Base-by-base conservation (phyloP, 1,140 invertebrate species). In the Artemia franciscana region DNA sequence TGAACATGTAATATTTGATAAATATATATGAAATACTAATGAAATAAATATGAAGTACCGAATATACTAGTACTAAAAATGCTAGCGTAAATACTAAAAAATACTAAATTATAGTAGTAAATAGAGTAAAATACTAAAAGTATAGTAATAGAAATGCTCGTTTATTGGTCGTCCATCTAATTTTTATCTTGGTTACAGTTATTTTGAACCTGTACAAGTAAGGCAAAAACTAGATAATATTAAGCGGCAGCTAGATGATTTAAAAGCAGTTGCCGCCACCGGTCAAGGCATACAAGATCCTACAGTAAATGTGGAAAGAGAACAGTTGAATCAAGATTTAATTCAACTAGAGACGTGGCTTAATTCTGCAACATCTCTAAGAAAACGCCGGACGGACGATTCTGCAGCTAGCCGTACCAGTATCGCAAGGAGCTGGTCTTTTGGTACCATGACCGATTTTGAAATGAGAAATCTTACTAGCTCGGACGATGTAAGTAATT, bases 241-340 rank as follows among this genome's bases (percentile, higher is more conserved):
- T 56, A 80, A 83, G 63, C 79, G 78, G 63, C 79, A 82, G 68
- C 77, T 83, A 3, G 81, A 81, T 67, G 80, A 81, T 69, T 71
- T 83, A 59, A 82, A 82, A 73, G n/a, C n/a, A n/a, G 75, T 82
- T 26, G 63, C 60, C 9, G 59, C 58, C 23, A 23, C 21, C 5
- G 15, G 27, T 18, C 51, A 61, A 26, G 30, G 60, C 12, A 51
- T 26, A 24, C 15, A 51, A 18, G 39, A 51, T 51, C 51, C 15
- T 1, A 51, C 15, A 26, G 56, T 59, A 3, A 59, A 39, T 9
- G 15, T 60, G 1, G 25, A 28, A 25, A 18, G 25, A 2, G 18
- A 23, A 28, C 25, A 60, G 25, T 24, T 60, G 23, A 62, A 56
- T 57, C 23, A 58, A 18, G 15, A 23, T 21, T 18, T 62, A 26